Evolutionary conservation across 2,888 invertebrate species (phyloP), one percentile per base, ranked within the genome.

Genomic region (Beris chalybata): DNA sequence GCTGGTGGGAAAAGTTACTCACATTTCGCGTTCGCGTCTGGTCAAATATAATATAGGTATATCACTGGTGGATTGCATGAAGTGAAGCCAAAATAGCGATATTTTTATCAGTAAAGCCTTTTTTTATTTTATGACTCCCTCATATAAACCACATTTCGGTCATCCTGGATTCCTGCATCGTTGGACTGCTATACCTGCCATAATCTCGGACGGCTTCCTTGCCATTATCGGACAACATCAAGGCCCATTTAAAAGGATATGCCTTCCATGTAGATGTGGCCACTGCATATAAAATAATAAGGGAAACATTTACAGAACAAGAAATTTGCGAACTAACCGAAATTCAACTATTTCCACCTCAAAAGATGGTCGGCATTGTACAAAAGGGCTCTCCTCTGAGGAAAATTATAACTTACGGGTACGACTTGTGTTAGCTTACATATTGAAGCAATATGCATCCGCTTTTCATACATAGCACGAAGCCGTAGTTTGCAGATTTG

Each of bases 251-350:
- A 50, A 68, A 48, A 79, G 87, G 86, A 3, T 90, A 86, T 74
- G 90, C 90, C 0, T 89, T 87, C 76, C 87, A 89, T 73, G 84
- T 88, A 4, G 89, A 90, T 76, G 85, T 85, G 0, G 84, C 86
- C 0, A 84, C 84, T 0, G 89, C 87, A 1, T 90, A 90, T 76
- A 86, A 87, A 69, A 85, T 89, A 30, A 89, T 90, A 74, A 82
- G 82, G 59, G 83, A 83, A 30, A 86, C 85, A 0, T 90, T 89
- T 73, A 82, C 80, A 0, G 88, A 89, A 73, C 81, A 84, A 56
- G 85, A 88, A 75, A 85, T 89, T 64, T 90, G 90, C 71, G 89
- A 89, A 69, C 79, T 87, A 1, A 83, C 85, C 1, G 87, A 89
- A 76, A 82, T 89, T 9, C 82, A 83, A 69, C 78, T 89, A 76